Conservation (phyloP, 2,888 invertebrate genomes). For the Physocephala rufipes region DNA sequence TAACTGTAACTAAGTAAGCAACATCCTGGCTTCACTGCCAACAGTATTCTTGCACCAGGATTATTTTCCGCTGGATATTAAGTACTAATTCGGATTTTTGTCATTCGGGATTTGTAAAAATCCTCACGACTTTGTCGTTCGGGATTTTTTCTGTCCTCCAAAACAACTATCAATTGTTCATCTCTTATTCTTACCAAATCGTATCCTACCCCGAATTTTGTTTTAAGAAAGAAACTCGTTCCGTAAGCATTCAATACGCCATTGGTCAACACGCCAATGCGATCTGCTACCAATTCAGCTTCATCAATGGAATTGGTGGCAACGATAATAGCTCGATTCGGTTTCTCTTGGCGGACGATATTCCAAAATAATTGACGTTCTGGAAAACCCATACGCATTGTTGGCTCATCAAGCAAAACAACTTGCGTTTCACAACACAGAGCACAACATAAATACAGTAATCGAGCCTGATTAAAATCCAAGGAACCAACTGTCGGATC, state of each 20-base stretch:
- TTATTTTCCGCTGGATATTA: no score
- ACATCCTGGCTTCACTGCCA: no score
- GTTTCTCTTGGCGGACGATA: slow-evolving; percentile 75
- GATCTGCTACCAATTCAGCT: slow-evolving; percentile 83
- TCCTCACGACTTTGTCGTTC: no score
- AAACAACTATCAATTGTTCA: no score
- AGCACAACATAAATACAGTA: slow-evolving; percentile 78
- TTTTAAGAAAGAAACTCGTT: slow-evolving; percentile 80
- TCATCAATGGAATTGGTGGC: slow-evolving; percentile 90
- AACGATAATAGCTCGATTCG: slow-evolving; percentile 78
- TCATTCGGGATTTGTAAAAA: no score
- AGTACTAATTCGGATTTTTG: no score
- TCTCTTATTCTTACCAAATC: slow-evolving; percentile 72
- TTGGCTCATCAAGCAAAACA: slow-evolving; percentile 57
- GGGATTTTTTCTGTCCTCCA: no score
- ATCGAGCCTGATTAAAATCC: slow-evolving; percentile 77
- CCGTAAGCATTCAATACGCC: slow-evolving; percentile 83
- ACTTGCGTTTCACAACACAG: slow-evolving; percentile 74
- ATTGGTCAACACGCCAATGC: slow-evolving; percentile 85
- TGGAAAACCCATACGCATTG: slow-evolving; percentile 71
- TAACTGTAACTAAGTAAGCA: no score
- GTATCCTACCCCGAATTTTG: slow-evolving; percentile 82
- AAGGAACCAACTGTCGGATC: slow-evolving; percentile 68
- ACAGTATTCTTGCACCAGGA: no score
- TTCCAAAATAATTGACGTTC: slow-evolving; percentile 83